Evolutionary conservation across 2,113 vertebrate genomes (phyloP).

Genomic region (Notiomystis cincta): DNA sequence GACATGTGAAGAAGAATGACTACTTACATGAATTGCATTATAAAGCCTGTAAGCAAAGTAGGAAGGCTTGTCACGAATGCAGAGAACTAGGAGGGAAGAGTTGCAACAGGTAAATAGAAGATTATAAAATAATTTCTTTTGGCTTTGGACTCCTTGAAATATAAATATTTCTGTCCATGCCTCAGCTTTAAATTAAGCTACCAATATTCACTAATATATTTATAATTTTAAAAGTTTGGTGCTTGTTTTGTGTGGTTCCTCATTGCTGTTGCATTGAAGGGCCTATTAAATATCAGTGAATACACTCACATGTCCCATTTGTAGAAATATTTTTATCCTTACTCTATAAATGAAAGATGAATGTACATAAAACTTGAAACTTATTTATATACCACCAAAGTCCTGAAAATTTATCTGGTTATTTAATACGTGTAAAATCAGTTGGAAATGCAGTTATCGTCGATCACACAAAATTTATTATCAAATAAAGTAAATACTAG

Average conservation of each 20-base stretch:
- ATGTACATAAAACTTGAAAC: background rate
- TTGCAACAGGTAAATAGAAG: background rate
- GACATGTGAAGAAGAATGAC: background rate
- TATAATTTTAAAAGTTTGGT: background rate
- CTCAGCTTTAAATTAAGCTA: background rate
- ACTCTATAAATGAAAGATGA: background rate
- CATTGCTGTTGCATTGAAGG: background rate
- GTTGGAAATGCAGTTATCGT: background rate
- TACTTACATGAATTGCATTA: conserved; percentile 79
- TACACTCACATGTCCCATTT: background rate
- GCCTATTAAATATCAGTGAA: background rate
- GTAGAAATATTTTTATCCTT: background rate
- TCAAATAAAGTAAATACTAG: background rate
- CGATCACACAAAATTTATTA: background rate
- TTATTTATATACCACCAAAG: background rate
- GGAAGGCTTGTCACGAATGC: conserved; percentile 74
- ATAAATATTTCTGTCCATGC: background rate
- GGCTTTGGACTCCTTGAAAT: background rate
- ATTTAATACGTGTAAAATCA: background rate
- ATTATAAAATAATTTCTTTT: background rate
- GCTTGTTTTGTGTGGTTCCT: background rate
- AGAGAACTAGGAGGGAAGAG: conserved; percentile 69
- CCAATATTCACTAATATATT: background rate
- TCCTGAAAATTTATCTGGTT: background rate
- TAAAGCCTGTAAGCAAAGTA: conserved; percentile 78